Base-by-base conservation (phyloP, 2,113 vertebrate genomes). In the Urocolius indicus region DNA sequence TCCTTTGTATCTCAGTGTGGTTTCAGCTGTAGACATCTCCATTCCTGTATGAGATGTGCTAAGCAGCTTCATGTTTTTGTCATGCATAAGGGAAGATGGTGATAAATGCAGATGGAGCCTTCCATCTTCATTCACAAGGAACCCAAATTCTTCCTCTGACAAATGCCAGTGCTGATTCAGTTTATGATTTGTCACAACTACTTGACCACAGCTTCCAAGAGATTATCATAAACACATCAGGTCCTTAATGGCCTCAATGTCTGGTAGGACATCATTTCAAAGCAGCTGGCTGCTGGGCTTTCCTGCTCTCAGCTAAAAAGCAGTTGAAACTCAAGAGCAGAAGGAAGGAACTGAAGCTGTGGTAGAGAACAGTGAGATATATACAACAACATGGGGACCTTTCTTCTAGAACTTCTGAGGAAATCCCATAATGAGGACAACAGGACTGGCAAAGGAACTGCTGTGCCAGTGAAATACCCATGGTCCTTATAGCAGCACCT, bases 381-480 rank as follows among this genome's bases (percentile, higher is more conserved):
- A 67, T 27, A 38, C 54, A 26, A 22, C 23, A 79, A 80, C 69
- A 57, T 29, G 82, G 89, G 79, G 68, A 54, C 43, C 57, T 43
- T 84, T 83, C 85, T 91, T 88, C 76, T 93, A 67, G 74, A 94
- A 78, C 54, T 94, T 92, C 72, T 90, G 94, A 96, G 36, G 49
- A 68, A 77, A 74, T 10, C 14, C 43, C 9, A 8, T 78, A 93
- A 91, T 75, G 81, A 96, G 89, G 78, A 67, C 93, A 88, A 43
- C 13, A 68, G 52, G 82, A 65, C 76, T 93, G 81, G 89, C 95
- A 96, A 58, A 78, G 66, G 93, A 94, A 83, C 59, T 80, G 79
- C 87, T 88, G 77, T 80, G 84, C 87, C 95, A 93, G 93, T 74
- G 54, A 55, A 96, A 94, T 18, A 90, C 76, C 45, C 62, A 16